phyloP scores from a whole-genome alignment of 2,797 vertebrate species.

The Megalops cyprinoides region DNA sequence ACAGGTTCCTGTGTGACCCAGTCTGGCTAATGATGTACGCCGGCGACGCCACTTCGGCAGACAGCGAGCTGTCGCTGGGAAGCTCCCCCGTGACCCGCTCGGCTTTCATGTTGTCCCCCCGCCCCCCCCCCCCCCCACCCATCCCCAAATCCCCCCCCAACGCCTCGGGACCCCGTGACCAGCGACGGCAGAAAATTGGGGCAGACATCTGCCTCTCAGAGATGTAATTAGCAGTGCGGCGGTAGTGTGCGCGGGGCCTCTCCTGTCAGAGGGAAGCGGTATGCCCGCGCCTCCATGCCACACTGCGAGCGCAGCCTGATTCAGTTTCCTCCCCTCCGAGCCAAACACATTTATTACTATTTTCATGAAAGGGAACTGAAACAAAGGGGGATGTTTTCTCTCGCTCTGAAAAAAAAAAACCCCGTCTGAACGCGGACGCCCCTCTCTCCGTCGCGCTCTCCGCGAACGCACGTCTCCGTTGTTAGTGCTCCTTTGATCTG shows the following conservation, averaged over 20 bases:
- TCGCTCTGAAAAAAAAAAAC: not conserved
- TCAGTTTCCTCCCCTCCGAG: slow-evolving; percentile 15
- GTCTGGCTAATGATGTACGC: not conserved
- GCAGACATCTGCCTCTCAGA: slow-evolving; percentile 11
- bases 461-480: not conserved
- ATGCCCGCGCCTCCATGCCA: not conserved
- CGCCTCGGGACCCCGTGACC: not conserved
- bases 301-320: not conserved
- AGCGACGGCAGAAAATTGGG: not conserved
- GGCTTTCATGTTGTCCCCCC: not conserved
- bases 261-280: not conserved
- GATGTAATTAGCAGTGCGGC: not conserved
- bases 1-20: not conserved
- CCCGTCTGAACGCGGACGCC: not conserved
- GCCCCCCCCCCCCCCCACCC: not conserved
- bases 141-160: not conserved
- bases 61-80: too few species aligned
- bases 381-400: not conserved
- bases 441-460: not conserved
- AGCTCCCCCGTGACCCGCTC: too few species aligned
- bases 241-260: not conserved
- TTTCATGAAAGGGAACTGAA: not conserved
- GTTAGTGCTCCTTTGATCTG: not conserved
- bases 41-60: too few species aligned
- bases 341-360: not conserved